Evolutionary conservation across 1,140 invertebrate genomes (phyloP), one percentile per base, ranked within the genome.

Genomic region (Heliconius nattereri): DNA sequence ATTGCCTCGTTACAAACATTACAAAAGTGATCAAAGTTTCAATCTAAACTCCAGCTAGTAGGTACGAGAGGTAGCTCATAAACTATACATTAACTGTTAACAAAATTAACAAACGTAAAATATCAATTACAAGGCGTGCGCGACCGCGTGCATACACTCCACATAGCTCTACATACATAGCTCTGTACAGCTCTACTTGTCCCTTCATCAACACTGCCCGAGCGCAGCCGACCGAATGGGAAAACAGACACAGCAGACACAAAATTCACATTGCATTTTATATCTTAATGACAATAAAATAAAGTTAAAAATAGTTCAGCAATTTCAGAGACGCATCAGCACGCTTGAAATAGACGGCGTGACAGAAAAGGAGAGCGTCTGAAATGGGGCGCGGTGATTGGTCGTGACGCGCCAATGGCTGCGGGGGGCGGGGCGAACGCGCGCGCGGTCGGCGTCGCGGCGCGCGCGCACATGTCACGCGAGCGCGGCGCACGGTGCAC

Each of bases 331-430:
- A 91, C 86, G 88, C 89, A 89, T 91, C 88, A 90, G 81, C 87
- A 88, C 89, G 90, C 92, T 92, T 92, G 89, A 91, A 91, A 92
- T 92, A 91, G 87, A 90, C 91, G 88, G 88, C 88, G 89, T 89
- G 88, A 92, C 85, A 90, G 91, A 89, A 92, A 92, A 91, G 86
- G 89, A 92, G 89, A 88, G 88, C 90, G 88, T 89, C 85, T 82
- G 90, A 92, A 92, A 92, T 92, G 90, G 90, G 92, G 91, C 90
- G 91, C 86, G 75, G 91, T 86, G 91, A 94, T 94, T 94, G 91
- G 92, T 73, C 80, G 91, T 85, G 73, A 83, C 84, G 88, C 85
- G 77, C 91, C 92, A 92, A 94, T 92, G 91, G 91, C 89, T 84
- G 83, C 85, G 86, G 85, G 81, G 83, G 91, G 91, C 91, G 92